These are phyloP conservation scores for Lasioglossum villosulum DNA, from an alignment of 2,888 invertebrate genomes.

Conservation along the genomic window DNA sequence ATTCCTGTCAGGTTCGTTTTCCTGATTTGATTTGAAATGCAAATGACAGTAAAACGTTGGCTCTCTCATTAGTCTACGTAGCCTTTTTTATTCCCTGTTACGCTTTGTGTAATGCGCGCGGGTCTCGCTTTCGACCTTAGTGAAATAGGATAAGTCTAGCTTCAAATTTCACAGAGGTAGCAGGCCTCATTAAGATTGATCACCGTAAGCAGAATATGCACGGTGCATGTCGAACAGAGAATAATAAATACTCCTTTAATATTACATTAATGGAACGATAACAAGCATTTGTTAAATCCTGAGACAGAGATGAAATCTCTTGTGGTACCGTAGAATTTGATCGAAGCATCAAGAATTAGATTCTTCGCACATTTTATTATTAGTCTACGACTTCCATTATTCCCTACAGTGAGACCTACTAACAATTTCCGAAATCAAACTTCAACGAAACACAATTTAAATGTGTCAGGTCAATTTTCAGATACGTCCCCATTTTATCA, in stretches of 20 bases:
- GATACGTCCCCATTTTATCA: not conserved
- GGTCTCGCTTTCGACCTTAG: conserved; percentile 11
- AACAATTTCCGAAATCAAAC: not conserved
- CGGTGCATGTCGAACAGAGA: not conserved
- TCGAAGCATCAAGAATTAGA: not conserved
- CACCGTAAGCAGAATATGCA: not conserved
- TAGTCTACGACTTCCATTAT: not conserved
- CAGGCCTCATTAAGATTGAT: conserved; percentile 39
- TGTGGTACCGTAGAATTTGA: too few species aligned
- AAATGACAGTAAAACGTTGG: conserved; percentile 67
- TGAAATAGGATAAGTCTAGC: conserved; percentile 7
- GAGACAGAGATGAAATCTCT: not conserved
- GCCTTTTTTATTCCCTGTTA: conserved; percentile 31
- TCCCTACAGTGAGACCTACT: not conserved
- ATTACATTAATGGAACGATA: not conserved
- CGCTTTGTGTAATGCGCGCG: conserved; percentile 26
- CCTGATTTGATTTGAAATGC: conserved; percentile 70
- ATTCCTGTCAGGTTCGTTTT: conserved; percentile 62
- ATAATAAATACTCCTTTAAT: not conserved
- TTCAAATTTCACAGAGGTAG: conserved; percentile 24
- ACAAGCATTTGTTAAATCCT: not conserved
- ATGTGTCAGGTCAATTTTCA: not conserved
- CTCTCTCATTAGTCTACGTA: conserved; percentile 65
- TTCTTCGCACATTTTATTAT: not conserved
- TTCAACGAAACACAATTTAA: not conserved